Percentiles rank a stretch among this genome's conserved stretches.
These are phyloP conservation scores for Ceratothoa steindachneri DNA, from an alignment of 2,888 invertebrate species.

Conservation along the genomic window DNA sequence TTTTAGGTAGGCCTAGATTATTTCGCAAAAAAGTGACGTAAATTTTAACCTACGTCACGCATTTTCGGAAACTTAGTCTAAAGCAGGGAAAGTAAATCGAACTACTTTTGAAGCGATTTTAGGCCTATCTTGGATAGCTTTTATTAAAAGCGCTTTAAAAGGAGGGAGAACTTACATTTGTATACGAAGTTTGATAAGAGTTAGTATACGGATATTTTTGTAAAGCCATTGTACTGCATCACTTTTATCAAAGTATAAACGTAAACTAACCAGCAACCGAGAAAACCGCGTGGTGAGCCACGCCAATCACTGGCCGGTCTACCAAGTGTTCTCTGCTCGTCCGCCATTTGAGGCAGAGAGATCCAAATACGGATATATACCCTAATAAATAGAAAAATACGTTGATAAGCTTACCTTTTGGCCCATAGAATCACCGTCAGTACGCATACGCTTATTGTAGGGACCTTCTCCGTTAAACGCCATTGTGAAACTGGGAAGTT, in stretches of 20 bases:
- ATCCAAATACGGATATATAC: background rate
- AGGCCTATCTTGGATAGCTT: too few relatives aligned
- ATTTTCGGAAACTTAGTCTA: too few relatives aligned
- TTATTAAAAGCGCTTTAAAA: too few relatives aligned
- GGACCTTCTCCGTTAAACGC: constrained; percentile 48
- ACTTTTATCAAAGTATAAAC: constrained; percentile 13
- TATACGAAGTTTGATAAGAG: background rate
- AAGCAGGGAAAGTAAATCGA: too few relatives aligned
- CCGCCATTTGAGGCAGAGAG: constrained; percentile 12
- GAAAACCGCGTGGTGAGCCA: constrained; percentile 8
- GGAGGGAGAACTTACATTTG: background rate
- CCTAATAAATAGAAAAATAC: background rate
- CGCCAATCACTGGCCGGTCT: constrained; percentile 6
- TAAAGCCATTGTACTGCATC: constrained; percentile 11
- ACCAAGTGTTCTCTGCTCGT: background rate
- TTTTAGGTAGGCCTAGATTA: too few relatives aligned
- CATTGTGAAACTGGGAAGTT: constrained; percentile 38
- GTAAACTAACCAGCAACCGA: constrained; percentile 11
- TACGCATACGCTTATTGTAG: constrained; percentile 47
- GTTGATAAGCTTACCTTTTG: constrained; percentile 39
- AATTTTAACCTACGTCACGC: too few relatives aligned
- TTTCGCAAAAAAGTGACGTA: too few relatives aligned
- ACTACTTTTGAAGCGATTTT: too few relatives aligned
- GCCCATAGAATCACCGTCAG: constrained; percentile 47
- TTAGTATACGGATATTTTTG: background rate